Evolutionary conservation across 2,113 vertebrate genomes (phyloP), one percentile per base, ranked within the genome.

Genomic region (Vidua macroura): DNA sequence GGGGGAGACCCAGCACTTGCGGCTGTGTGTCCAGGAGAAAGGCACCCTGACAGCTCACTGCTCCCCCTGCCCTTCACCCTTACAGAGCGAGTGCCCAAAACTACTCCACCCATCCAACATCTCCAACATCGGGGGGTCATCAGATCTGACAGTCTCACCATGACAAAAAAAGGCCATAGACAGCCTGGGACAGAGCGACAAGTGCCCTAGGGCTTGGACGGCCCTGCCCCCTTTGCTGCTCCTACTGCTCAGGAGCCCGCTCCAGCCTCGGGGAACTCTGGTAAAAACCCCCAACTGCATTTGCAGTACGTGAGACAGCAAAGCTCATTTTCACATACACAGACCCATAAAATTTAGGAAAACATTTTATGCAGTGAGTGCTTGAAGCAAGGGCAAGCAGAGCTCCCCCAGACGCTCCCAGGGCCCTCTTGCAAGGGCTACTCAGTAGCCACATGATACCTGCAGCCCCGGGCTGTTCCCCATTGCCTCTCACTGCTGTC

Each of bases 121-220:
- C 0, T 7, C 27, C 55, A n/a, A 52, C 14, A 46, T 58, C 0
- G 0, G 22, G 27, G 7, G 17, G 7, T 24, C 75, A 79, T 11
- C 3, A 2, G 28, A 76, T 8, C 41, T 8, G 27, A 69, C 22
- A 62, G 37, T 27, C 43, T 49, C n/a, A 69, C 12, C 20, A 10
- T 0, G 0, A 60, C 52, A 19, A 51, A 78, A 83, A 37, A 35
- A 31, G 20, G 16, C 10, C 60, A 58, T 0, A 2, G 56, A 30
- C 46, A 53, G 64, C 28, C 62, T 48, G 30, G 30, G 21, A 79
- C 14, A 78, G 46, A 77, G 43, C 5, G 41, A 37, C 30, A 51
- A 23, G 35, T 22, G 25, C 15, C 23, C 35, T 31, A 3, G 2
- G 51, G 37, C 46, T 37, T 44, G 15, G 49, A 27, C 5, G 35